Conservation (phyloP, 2,888 invertebrate species). For the Sepiola atlantica region DNA sequence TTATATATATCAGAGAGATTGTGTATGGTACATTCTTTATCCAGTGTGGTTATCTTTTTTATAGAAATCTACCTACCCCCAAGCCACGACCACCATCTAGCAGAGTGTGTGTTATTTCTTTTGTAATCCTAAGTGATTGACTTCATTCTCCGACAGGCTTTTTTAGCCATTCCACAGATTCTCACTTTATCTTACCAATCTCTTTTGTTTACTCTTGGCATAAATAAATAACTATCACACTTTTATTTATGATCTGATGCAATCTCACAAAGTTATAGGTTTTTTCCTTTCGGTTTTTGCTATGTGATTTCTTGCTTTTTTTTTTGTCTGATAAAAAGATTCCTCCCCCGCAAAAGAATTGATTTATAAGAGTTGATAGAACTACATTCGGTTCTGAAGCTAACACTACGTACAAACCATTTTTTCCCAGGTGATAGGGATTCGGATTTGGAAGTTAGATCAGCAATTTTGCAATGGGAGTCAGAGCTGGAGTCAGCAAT, state of each 20-base stretch:
- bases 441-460: too few species aligned
- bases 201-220: background rate
- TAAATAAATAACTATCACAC: background rate
- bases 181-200: background rate
- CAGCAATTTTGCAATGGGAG: too few species aligned
- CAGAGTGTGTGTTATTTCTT: background rate
- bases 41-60: background rate
- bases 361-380: background rate
- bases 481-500: too few species aligned
- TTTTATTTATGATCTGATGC: background rate
- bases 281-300: background rate
- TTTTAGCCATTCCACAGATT: background rate
- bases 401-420: too few species aligned
- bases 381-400: too few species aligned
- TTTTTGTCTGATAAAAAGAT: background rate
- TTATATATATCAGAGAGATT: background rate
- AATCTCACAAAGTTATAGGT: background rate
- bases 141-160: background rate
- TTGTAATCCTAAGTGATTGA: background rate
- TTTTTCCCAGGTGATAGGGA: too few species aligned
- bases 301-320: background rate
- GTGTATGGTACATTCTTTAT: too few species aligned
- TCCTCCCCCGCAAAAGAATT: background rate
- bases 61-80: background rate
- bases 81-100: background rate